Conservation (phyloP, 2,888 invertebrate genomes). For the Drosophila ezoana region DNA sequence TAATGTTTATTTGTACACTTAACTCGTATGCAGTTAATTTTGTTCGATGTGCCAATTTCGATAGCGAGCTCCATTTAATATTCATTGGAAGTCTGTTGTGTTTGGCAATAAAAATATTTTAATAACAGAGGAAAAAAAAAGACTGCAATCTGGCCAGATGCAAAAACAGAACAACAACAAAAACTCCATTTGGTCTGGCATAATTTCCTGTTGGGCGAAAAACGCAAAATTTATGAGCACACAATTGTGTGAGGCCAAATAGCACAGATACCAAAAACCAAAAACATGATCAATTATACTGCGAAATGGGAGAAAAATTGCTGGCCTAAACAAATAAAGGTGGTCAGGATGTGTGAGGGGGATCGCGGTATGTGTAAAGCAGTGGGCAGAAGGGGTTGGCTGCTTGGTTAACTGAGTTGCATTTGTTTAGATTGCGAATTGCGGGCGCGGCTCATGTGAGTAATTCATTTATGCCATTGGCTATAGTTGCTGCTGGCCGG, state of each 20-base stretch:
- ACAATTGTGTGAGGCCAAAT: constrained; percentile 56
- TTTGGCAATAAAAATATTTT: constrained; percentile 19
- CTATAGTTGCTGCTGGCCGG: constrained; percentile 32
- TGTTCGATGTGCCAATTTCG: constrained; percentile 18
- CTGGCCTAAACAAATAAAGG: constrained; percentile 53
- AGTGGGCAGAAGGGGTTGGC: not conserved
- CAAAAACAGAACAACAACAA: constrained; percentile 11
- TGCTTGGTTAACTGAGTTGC: constrained; percentile 17
- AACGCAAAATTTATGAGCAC: constrained; percentile 62
- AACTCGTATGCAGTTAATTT: constrained; percentile 1
- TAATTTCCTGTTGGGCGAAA: constrained; percentile 54
- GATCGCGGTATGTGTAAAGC: no score
- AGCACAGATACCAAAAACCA: constrained; percentile 43
- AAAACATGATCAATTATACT: constrained; percentile 77
- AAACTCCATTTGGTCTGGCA: constrained; percentile 38
- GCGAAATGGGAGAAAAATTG: constrained; percentile 65
- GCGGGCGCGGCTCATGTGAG: constrained; percentile 57
- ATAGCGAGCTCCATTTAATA: constrained; percentile 20
- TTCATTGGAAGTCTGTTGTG: constrained; percentile 16
- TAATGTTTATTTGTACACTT: not conserved
- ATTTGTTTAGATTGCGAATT: constrained; percentile 53
- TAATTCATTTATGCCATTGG: constrained; percentile 65
- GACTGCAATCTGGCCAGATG: constrained; percentile 56
- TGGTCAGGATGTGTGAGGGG: not conserved
- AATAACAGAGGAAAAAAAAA: not conserved